These are phyloP conservation scores for Eupelmus urozonus DNA, from an alignment of 2,888 invertebrate species.

Conservation along the genomic window DNA sequence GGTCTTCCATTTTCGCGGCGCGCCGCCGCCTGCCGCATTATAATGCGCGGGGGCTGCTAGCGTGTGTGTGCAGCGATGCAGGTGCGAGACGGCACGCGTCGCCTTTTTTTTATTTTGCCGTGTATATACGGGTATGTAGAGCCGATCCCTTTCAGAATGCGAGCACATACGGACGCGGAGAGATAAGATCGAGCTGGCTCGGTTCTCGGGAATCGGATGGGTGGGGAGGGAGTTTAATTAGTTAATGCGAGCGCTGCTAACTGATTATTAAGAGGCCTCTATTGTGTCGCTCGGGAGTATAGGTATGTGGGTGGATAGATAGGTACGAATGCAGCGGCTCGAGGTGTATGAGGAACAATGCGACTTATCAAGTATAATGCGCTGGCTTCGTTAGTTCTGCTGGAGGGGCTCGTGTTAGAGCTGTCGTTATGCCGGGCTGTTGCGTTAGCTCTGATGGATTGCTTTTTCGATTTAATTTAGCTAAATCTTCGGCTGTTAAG, in stretches of 20 bases:
- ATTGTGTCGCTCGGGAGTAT: background rate
- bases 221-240: conserved; percentile 34
- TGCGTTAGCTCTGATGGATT: too few relatives aligned
- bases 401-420: background rate
- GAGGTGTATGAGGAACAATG: background rate
- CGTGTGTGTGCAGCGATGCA: too few relatives aligned
- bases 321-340: too few relatives aligned
- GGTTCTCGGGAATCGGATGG: background rate
- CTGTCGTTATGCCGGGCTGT: background rate
- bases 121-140: background rate
- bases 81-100: conserved; percentile 7
- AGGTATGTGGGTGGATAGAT: background rate
- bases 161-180: background rate
- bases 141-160: background rate
- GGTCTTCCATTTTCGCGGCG: conserved; percentile 20
- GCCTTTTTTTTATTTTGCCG: background rate
- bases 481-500: too few relatives aligned
- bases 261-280: conserved; percentile 39
- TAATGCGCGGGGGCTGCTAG: background rate
- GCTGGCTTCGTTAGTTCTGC: background rate
- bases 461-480: too few relatives aligned
- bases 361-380: background rate
- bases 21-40: conserved; percentile 13
- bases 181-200: conserved; percentile 24
- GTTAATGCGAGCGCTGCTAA: conserved; percentile 9